Conservation (phyloP, 1,140 invertebrate genomes). For the Diabrotica virgifera region DNA sequence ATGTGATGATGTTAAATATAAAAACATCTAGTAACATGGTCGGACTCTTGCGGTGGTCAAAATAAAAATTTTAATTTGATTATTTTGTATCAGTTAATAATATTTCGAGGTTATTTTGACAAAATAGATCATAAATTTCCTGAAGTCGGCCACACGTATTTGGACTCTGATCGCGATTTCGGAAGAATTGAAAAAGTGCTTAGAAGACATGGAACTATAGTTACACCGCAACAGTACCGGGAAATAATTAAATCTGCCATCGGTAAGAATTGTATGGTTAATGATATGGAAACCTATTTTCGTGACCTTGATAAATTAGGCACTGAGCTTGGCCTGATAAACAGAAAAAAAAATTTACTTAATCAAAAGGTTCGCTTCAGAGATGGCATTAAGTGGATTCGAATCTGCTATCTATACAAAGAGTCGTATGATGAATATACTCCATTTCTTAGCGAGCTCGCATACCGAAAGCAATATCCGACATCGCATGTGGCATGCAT, state of each 20-base stretch:
- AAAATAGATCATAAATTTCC: constrained; percentile 33
- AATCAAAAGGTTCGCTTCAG: constrained; percentile 10
- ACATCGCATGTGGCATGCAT: too few relatives aligned
- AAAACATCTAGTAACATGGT: constrained; percentile 25
- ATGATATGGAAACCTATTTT: constrained; percentile 1
- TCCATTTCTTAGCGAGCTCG: too few relatives aligned
- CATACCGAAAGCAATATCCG: too few relatives aligned
- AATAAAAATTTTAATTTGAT: constrained; percentile 31
- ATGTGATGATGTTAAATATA: too few relatives aligned
- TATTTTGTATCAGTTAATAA: constrained; percentile 25
- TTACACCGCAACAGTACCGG: constrained; percentile 24
- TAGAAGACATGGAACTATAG: constrained; percentile 22
- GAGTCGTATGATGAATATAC: too few relatives aligned
- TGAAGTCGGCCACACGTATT: constrained; percentile 26
- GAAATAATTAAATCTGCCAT: constrained; percentile 19
- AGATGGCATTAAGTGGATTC: constrained; percentile 8
- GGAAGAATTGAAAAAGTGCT: constrained; percentile 31
- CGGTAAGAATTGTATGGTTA: not conserved
- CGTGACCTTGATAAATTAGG: not conserved
- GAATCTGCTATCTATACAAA: not conserved
- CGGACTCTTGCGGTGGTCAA: constrained; percentile 30
- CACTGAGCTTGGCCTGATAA: not conserved
- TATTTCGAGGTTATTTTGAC: constrained; percentile 19
- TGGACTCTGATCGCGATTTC: constrained; percentile 33
- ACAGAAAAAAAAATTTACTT: not conserved